Evolutionary conservation across 2,888 invertebrate genomes (phyloP).

Genomic region (Dioctria rufipes): DNA sequence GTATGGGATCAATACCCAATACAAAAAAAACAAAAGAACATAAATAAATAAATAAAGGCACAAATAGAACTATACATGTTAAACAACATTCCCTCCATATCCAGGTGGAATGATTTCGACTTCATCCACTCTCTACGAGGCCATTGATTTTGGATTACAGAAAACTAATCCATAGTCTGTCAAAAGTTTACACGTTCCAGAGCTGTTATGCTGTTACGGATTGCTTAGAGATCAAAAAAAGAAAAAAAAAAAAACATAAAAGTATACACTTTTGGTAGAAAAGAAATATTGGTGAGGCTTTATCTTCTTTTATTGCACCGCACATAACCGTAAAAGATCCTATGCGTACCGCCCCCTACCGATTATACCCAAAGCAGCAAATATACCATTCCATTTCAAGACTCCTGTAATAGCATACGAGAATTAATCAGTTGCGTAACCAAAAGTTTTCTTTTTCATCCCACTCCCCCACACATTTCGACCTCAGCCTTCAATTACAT

Average conservation of each 20-base stretch:
- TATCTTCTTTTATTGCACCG: slow-evolving; percentile 59
- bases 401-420: slow-evolving; percentile 52
- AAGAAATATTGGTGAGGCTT: slow-evolving; percentile 57
- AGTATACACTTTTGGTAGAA: slow-evolving; percentile 46
- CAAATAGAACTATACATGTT: not conserved
- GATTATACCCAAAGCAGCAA: slow-evolving; percentile 3
- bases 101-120: not conserved
- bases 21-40: no score
- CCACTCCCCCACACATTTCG: not conserved
- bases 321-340: slow-evolving; percentile 56
- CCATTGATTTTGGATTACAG: slow-evolving; percentile 57
- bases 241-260: slow-evolving; percentile 21
- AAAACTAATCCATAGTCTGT: slow-evolving; percentile 56
- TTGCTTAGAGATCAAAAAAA: slow-evolving; percentile 34
- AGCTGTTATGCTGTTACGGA: slow-evolving; percentile 26
- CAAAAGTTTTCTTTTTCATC: slow-evolving; percentile 45
- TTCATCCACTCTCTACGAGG: slow-evolving; percentile 19
- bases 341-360: not conserved
- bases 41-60: no score
- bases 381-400: slow-evolving; percentile 23
- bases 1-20: no score
- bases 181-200: slow-evolving; percentile 48
- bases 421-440: slow-evolving; percentile 59
- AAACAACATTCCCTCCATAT: slow-evolving; percentile 1
- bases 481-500: slow-evolving; percentile 46